Evolutionary conservation across 2,113 vertebrate species (phyloP), one percentile per base, ranked within the genome.

Genomic region (Pelvicachromis taeniatus): DNA sequence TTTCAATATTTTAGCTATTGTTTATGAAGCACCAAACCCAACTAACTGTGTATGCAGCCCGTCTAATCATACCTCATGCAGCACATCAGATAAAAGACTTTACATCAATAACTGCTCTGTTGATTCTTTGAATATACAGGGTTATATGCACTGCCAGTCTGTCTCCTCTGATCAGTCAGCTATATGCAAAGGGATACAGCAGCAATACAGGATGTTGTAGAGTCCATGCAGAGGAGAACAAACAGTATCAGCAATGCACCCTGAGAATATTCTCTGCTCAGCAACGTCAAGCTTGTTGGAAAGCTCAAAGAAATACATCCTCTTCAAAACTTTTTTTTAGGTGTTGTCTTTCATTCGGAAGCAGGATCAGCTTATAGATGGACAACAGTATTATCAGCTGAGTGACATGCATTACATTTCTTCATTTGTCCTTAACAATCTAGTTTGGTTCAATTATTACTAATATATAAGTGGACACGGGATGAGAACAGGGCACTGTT

Each of bases 121-220:
- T 70, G 56, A 23, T 85, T 90, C 87, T 87, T 55, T 92, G 85
- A 86, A 82, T 81, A 87, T 87, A 79, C 52, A 14, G 59, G n/a
- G 13, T 35, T 70, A 84, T 73, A 9, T 63, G 77, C 78, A 6
- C 73, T 21, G 78, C 79, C 86, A 54, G 86, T 77, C 61, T 75
- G 88, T 83, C 88, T 83, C 33, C 77, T 93, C 89, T 90, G 90
- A 93, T 91, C 92, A 88, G 88, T 61, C 87, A 56, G 73, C 86
- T 73, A 86, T 81, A 87, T 84, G 88, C 79, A 77, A 81, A 48
- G 40, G 26, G 53, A 86, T 91, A 26, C 88, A 65, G 86, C 86
- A 38, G 88, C 54, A 82, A 82, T 31, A 61, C 90, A 55, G 78
- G 83, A 89, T 85, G 83, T 35, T 87, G 50, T 21, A 7, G 85